Conservation (phyloP, 2,113 vertebrate genomes). For the Eubucco bourcierii region DNA sequence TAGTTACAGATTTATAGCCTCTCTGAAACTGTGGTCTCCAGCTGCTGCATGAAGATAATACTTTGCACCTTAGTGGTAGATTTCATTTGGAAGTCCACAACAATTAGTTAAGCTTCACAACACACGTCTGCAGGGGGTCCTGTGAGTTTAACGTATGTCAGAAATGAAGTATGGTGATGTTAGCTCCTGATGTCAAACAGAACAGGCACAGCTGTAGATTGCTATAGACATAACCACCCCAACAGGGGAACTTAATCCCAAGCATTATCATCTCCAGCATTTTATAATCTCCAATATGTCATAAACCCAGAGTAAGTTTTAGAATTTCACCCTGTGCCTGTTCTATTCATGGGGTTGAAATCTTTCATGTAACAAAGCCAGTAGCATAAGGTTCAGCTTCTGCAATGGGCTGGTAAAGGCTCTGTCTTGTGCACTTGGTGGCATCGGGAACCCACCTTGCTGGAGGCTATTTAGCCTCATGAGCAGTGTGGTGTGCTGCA, state of each 20-base stretch:
- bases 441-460: not conserved
- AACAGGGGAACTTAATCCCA: not conserved
- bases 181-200: not conserved
- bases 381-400: accelerated
- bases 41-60: not conserved
- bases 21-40: not conserved
- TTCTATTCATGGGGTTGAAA: not conserved
- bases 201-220: not conserved
- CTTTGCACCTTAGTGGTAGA: not conserved
- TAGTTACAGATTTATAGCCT: not conserved
- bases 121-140: not conserved
- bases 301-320: not conserved
- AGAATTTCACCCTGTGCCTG: not conserved
- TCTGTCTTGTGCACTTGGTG: not conserved
- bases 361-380: accelerated
- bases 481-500: accelerated
- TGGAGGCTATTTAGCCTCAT: not conserved
- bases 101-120: not conserved
- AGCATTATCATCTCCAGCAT: not conserved
- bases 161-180: not conserved
- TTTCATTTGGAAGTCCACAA: not conserved
- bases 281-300: not conserved
- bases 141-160: not conserved
- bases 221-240: not conserved
- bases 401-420: accelerated